Conservation (phyloP, 1,140 invertebrate species). For the Neuroterus valhalla region DNA sequence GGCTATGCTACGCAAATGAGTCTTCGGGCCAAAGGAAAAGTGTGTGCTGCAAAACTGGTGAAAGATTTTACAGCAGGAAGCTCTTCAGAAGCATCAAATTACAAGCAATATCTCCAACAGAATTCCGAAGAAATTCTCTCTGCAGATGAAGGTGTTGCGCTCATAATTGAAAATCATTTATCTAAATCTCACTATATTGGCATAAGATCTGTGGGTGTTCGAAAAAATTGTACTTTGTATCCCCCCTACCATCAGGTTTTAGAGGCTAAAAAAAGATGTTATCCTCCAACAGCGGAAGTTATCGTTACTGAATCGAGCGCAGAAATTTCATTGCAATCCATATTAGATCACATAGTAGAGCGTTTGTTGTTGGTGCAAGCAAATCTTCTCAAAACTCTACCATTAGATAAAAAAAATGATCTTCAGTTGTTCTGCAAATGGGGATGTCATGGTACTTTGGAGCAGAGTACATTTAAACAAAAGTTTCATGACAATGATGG, state of each 20-base stretch:
- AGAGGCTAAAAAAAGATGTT: no score
- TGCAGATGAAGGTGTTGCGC: no score
- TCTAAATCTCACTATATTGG: no score
- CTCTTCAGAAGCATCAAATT: neutral
- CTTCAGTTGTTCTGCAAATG: no score
- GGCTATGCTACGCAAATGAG: neutral
- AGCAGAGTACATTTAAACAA: no score
- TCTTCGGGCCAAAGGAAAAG: neutral
- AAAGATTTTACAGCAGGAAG: neutral
- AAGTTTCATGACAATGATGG: no score
- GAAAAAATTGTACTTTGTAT: neutral
- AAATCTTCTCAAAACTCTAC: neutral
- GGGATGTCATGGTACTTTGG: no score
- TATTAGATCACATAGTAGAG: neutral
- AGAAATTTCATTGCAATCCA: neutral
- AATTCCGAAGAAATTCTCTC: neutral
- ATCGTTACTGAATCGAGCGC: neutral
- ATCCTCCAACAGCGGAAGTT: neutral
- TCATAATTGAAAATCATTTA: no score
- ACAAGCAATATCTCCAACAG: neutral
- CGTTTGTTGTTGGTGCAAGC: no score
- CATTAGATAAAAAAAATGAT: neutral
- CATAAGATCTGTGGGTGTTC: no score
- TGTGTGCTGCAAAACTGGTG: neutral
- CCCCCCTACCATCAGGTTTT: neutral